Base-by-base conservation (phyloP, 2,113 vertebrate genomes). In the Datnioides undecimradiatus region DNA sequence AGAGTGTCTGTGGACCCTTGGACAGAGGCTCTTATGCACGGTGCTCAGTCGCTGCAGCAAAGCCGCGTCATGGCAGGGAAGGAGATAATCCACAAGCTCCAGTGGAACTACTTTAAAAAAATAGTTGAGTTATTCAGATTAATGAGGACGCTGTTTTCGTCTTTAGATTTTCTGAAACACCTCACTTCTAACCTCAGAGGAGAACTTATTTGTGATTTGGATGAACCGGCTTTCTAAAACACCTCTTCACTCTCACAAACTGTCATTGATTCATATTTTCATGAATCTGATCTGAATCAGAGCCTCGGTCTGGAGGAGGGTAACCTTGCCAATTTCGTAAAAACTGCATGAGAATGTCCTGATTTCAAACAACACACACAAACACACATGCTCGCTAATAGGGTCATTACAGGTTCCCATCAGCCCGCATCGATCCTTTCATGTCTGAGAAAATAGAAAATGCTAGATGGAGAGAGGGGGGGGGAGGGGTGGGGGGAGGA, bases 331-430 rank as follows among this genome's bases (percentile, higher is more conserved):
- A 46, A 11, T 38, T 29, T 14, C 68, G 27, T 19, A n/a, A 57
- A 33, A 57, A 33, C 55, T 64, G 64, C 34, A 70, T 40, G 17
- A 65, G 8, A 59, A 65, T 12, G 6, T 36, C 29, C 23, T 54
- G 36, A n/a, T 67, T 72, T 52, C 34, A 52, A 68, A 73, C 46
- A 64, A 73, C 55, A n/a, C 79, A 62, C 64, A 31, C 64, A 82
- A 45, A 40, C 65, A 63, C 63, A 75, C 71, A 54, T n/a, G 7
- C 52, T 31, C 25, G 40, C 27, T 74, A 63, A 80, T 38, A 51
- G 51, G 49, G 43, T 81, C 78, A 85, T 85, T 81, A 73, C 43
- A 81, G 63, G 74, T 68, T 79, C 70, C 64, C 74, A 86, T 83
- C 78, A 81, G 59, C 48, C 73, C 60, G 34, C 19, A 34, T 85